Evolutionary conservation across 2,888 invertebrate genomes (phyloP), one percentile per base, ranked within the genome.

Genomic region (Papilio demoleus): DNA sequence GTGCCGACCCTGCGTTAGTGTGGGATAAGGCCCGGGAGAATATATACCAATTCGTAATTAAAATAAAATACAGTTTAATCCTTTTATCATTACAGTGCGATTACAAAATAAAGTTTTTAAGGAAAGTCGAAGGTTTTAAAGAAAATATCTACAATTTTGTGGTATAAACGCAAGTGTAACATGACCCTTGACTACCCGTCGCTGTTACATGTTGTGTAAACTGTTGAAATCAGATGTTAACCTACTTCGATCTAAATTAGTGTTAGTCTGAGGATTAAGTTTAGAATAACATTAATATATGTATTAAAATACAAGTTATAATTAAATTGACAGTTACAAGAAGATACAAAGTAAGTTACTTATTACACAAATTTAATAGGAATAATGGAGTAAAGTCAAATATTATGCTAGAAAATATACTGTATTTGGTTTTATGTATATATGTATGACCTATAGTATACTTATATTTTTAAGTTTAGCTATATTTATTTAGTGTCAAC

Each of bases 141-240:
- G 36, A 36, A 36, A 36, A 36, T 1, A n/a, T 40, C 14, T 42
- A 9, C 17, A 17, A 19, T 42, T 42, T 17, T 42, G 2, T 8
- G 2, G 14, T 14, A 12, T 14, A 50, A 50, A 27, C n/a, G 53
- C 31, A 17, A 53, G n/a, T 53, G 53, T 53, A 31, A 31, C 9
- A 6, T 1, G 9, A 2, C 31, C 53, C 53, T 53, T 53, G 40
- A 40, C 45, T n/a, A 61, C 19, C n/a, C 45, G 61, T 12, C 24
- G 24, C 9, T 27, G 31, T 31, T 61, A 60, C 40, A 24, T 31
- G 50, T 36, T 47, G 36, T 36, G 53, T 62, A 63, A 50, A 34
- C 36, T 36, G 47, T 50, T 63, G 63, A 63, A 63, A 63, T 60
- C 40, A 60, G 24, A 60, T 63, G 63, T 63, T 63, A 50, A 63